A percentile compares a stretch with the other conserved stretches of the same genome.
These are phyloP conservation scores for Barbus barbus DNA, from an alignment of 2,113 vertebrate species.

Conservation along the genomic window DNA sequence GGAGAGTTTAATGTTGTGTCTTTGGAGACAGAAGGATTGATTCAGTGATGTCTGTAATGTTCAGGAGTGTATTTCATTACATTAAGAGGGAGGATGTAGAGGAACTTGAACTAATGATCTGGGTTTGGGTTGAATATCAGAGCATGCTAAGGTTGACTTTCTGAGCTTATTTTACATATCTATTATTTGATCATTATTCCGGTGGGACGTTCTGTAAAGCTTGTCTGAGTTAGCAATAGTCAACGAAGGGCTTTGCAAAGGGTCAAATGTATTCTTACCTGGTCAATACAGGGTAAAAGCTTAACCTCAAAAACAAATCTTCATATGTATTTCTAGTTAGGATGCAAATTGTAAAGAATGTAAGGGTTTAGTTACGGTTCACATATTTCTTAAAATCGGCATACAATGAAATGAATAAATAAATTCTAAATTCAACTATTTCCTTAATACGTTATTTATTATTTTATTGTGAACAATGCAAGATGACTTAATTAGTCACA, in stretches of 20 bases:
- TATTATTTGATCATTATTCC: neutral
- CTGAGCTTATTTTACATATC: neutral
- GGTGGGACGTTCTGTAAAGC: neutral
- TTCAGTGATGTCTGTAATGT: constrained; percentile 10
- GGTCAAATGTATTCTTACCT: neutral
- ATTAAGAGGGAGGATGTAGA: constrained; percentile 11
- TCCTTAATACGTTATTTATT: neutral
- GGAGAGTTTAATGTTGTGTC: neutral
- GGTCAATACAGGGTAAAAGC: neutral
- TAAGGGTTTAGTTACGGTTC: neutral
- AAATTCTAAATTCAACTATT: neutral
- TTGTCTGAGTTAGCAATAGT: neutral
- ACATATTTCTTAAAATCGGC: neutral
- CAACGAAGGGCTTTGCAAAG: neutral
- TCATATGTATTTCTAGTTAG: neutral
- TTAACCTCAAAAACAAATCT: neutral
- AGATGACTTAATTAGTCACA: constrained; percentile 14
- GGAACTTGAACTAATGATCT: constrained; percentile 15
- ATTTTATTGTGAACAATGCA: constrained; percentile 1
- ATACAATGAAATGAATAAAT: too few species aligned
- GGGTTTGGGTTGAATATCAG: neutral
- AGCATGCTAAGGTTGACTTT: neutral
- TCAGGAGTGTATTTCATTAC: constrained; percentile 14
- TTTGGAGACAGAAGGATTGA: constrained; percentile 8
- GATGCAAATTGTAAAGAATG: neutral